Conservation (phyloP, 2,888 invertebrate species). For the Stenichneumon culpator region DNA sequence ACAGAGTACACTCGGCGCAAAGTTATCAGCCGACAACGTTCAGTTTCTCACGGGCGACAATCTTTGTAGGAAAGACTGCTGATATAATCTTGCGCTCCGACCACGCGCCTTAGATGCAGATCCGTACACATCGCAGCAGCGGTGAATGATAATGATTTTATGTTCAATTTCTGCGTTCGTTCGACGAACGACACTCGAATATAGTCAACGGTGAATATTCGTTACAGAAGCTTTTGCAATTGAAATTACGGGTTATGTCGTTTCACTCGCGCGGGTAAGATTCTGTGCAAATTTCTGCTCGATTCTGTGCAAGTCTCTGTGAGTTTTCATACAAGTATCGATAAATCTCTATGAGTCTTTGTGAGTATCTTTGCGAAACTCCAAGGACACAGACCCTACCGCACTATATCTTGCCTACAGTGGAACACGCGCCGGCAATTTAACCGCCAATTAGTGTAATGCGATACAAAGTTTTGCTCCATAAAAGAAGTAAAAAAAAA, state of each 20-base stretch:
- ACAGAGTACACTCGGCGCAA: slow-evolving; percentile 25
- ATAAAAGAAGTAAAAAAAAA: not conserved
- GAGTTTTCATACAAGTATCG: too few species aligned
- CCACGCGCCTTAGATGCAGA: not conserved
- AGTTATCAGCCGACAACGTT: slow-evolving; percentile 42
- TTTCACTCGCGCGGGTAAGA: too few species aligned
- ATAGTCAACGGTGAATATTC: not conserved
- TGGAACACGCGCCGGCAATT: not conserved
- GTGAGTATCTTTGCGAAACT: not conserved
- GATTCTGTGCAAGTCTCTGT: too few species aligned
- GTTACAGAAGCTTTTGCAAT: not conserved
- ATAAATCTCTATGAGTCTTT: not conserved
- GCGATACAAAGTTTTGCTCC: not conserved
- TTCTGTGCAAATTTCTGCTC: too few species aligned
- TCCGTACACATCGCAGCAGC: not conserved
- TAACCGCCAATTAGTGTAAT: not conserved
- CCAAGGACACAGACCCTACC: not conserved
- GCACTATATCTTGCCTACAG: not conserved
- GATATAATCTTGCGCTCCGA: slow-evolving; percentile 5
- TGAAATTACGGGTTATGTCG: not conserved
- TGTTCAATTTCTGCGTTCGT: not conserved
- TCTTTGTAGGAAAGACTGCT: not conserved
- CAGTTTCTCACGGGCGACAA: slow-evolving; percentile 8
- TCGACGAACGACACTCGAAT: not conserved
- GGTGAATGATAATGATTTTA: not conserved